phyloP scores from a whole-genome alignment of 2,797 vertebrate species.

The Trachurus trachurus region DNA sequence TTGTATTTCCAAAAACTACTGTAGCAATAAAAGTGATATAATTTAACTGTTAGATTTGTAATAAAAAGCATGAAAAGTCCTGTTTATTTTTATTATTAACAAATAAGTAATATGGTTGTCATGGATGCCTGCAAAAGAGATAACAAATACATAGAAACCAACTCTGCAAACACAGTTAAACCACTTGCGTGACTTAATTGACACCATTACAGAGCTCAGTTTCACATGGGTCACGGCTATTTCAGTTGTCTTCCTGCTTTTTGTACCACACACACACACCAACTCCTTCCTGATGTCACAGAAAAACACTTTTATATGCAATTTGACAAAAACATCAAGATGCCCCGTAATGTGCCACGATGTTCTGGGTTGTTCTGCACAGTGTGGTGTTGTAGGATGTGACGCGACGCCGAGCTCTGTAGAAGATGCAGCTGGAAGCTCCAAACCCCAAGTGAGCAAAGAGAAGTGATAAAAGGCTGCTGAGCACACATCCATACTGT shows the following conservation, averaged over 20 bases:
- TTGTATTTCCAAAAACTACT: too few relatives aligned
- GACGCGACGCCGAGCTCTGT: not conserved
- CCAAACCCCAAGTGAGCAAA: constrained; percentile 11
- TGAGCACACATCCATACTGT: constrained; percentile 10
- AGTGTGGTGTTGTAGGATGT: not conserved
- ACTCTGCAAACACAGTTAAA: not conserved
- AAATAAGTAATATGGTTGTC: not conserved
- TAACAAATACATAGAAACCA: not conserved
- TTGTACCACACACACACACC: not conserved
- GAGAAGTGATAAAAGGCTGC: constrained; percentile 27
- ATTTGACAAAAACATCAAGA: constrained; percentile 13
- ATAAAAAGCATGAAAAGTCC: not conserved
- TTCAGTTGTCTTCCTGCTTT: not conserved
- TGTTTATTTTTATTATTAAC: not conserved
- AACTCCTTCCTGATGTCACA: constrained; percentile 2
- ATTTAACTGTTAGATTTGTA: not conserved
- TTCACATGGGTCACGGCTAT: not conserved
- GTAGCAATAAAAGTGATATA: not conserved
- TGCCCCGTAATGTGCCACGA: not conserved
- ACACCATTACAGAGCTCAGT: not conserved
- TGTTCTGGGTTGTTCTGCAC: too few relatives aligned
- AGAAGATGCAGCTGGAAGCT: constrained; percentile 1
- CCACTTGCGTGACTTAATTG: not conserved
- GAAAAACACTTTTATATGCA: not conserved
- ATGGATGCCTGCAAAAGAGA: not conserved